phyloP scores from a whole-genome alignment of 2,888 invertebrate genomes.

The Cephonodes hylas region DNA sequence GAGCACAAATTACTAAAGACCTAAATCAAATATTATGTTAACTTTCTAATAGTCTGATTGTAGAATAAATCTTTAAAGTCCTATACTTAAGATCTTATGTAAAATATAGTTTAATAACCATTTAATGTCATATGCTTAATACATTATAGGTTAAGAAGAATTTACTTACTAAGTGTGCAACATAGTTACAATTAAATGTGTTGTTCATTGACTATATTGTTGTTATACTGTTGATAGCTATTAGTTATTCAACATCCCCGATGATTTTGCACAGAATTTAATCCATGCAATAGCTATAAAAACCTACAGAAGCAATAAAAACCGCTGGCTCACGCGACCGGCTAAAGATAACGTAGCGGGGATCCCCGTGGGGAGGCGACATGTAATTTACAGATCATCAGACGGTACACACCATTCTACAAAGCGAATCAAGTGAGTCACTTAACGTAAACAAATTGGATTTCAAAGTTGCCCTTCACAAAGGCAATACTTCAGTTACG shows the following conservation, averaged over 20 bases:
- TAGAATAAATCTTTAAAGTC: no score
- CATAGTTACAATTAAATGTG: no score
- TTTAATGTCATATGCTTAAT: no score
- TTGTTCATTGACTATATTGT: neutral
- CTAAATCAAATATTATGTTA: no score
- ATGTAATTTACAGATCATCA: neutral
- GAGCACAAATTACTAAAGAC: no score
- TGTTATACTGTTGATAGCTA: neutral
- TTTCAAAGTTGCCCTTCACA: conserved; percentile 15
- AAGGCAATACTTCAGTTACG: conserved; percentile 9
- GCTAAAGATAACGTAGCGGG: neutral
- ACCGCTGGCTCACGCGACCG: neutral
- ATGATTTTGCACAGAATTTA: neutral
- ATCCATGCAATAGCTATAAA: conserved; percentile 3
- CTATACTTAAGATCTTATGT: no score
- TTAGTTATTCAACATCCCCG: neutral
- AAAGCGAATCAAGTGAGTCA: neutral
- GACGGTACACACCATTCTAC: neutral
- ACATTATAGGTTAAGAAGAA: no score
- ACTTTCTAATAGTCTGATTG: no score
- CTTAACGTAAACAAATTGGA: conserved; percentile 19
- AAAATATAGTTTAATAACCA: no score
- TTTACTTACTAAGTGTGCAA: no score
- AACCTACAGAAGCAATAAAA: conserved; percentile 17
- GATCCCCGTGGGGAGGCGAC: neutral